Evolutionary conservation across 2,888 invertebrate species (phyloP), one percentile per base, ranked within the genome.

Genomic region (Cryptocephalus moraei): DNA sequence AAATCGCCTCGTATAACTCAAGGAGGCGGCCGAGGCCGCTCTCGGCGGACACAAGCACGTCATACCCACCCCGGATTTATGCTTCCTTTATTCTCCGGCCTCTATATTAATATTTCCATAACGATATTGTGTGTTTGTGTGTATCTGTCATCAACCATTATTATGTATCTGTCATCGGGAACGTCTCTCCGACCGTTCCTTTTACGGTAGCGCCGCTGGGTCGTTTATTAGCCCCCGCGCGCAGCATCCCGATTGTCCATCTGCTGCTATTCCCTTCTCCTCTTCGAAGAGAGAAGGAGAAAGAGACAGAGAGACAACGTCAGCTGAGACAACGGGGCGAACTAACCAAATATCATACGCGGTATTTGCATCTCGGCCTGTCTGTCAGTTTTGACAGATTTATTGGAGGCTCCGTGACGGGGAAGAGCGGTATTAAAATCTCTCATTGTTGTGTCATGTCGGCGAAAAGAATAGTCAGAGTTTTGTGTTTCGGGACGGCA

Each of bases 71-170:
- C 48, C 51, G 61, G 61, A 68, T 67, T 68, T 68, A 68, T 66
- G 63, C 60, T 60, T 62, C 64, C 67, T 67, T 68, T 67, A 62
- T 66, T 63, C 62, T 60, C 54, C 50, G 9, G 50, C 49, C 54
- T 58, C 58, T 60, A 65, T 67, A 69, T 68, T 69, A 68, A 69
- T 69, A 69, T 69, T 68, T 68, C 68, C 67, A 68, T 68, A 68
- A 66, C 63, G 65, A 68, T 69, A 69, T 22, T 22, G 22, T 22
- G 22, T 22, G 22, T 22, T 22, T 22, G 22, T 22, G 22, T 22
- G 22, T 22, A 22, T 22, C 22, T 22, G 22, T 22, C 22, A 22
- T 22, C 22, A 6, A 22, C 22, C 22, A 22, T 22, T 22, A 22
- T 69, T 64, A 63, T 64, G 65, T 66, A 65, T 66, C 67, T 66